Conservation (phyloP, 2,797 vertebrate genomes). For the Bradypodion pumilum region DNA sequence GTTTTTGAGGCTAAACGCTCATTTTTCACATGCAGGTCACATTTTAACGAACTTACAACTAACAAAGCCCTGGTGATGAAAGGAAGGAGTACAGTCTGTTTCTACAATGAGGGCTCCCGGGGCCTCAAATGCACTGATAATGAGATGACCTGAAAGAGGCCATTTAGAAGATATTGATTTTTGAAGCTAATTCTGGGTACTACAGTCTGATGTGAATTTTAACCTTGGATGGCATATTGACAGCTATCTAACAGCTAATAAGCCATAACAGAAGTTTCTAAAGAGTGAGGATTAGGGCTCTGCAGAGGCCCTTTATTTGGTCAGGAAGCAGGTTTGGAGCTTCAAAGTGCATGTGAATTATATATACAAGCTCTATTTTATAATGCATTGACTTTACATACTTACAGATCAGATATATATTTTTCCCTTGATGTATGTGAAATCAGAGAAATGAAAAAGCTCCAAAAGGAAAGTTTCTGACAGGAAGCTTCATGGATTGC, state of each 20-base stretch:
- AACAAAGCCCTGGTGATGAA: slow-evolving; percentile 1
- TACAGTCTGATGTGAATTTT: background rate
- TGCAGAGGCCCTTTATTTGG: too few relatives aligned
- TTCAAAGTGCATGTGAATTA: too few relatives aligned
- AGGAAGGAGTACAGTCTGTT: slow-evolving; percentile 36
- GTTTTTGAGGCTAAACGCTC: slow-evolving; percentile 14
- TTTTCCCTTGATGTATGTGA: too few relatives aligned
- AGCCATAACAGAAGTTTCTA: too few relatives aligned
- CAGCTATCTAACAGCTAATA: background rate
- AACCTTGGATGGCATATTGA: background rate
- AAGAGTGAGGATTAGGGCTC: too few relatives aligned
- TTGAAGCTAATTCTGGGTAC: slow-evolving; percentile 18
- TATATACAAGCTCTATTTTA: too few relatives aligned
- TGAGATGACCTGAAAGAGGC: background rate
- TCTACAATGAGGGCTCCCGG: background rate
- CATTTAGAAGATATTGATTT: slow-evolving; percentile 13
- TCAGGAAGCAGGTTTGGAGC: too few relatives aligned
- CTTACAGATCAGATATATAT: too few relatives aligned
- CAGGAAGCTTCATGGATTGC: too few relatives aligned
- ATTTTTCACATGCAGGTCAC: slow-evolving; percentile 38
- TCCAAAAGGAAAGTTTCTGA: too few relatives aligned
- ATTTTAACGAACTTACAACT: slow-evolving; percentile 48
- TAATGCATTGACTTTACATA: too few relatives aligned
- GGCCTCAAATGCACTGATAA: background rate
- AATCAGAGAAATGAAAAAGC: too few relatives aligned